Conservation (phyloP, 2,797 vertebrate genomes). For the Rhynchotus rufescens region DNA sequence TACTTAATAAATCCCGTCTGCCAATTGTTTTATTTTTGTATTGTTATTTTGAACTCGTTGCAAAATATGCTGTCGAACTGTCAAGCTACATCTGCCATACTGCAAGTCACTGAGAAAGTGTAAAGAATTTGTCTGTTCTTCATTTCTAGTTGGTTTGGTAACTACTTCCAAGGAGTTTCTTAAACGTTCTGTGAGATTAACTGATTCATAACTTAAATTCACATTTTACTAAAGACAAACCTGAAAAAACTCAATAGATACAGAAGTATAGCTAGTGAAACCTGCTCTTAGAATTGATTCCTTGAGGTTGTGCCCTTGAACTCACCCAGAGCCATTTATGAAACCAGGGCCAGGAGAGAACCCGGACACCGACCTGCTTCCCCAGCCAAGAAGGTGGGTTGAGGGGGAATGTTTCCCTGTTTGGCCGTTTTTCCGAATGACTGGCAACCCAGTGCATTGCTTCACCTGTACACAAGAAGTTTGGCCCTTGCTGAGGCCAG, state of each 20-base stretch:
- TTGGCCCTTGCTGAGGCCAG: neutral
- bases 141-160: neutral
- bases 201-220: neutral
- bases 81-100: neutral
- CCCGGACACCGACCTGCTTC: neutral
- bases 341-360: neutral
- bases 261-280: accelerated
- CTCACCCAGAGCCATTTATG: neutral
- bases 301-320: neutral
- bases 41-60: neutral
- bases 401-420: neutral
- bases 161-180: neutral
- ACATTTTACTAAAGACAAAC: accelerated
- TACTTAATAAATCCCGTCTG: neutral
- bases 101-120: neutral
- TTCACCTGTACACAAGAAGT: neutral
- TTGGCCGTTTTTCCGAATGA: neutral
- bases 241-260: neutral
- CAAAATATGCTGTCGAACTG: neutral
- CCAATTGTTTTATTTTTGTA: neutral
- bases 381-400: neutral
- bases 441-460: neutral
- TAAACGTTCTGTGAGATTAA: neutral
- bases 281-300: neutral
- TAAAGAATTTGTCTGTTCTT: slow-evolving; percentile 8